Base-by-base conservation (phyloP, 2,888 invertebrate species). In the Acronicta psi region DNA sequence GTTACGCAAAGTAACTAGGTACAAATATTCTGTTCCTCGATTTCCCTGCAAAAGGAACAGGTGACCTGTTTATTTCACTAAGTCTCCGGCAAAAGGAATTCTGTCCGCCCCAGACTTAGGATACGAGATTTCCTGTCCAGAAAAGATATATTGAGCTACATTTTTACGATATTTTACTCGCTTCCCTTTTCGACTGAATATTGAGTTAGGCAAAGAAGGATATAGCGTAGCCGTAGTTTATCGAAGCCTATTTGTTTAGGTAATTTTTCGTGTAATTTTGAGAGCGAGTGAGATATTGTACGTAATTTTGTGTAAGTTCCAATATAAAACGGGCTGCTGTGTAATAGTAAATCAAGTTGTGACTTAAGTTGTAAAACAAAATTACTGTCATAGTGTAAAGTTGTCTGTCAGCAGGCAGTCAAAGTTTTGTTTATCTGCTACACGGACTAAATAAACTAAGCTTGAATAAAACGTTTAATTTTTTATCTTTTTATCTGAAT, bases 91-190 rank as follows among this genome's bases (percentile, higher is more conserved):
- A 59, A 59, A 73, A 61, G 47, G 56, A 59, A 74, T 74, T 63
- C 40, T 46, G 60, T 52, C 38, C 50, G 59, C 61, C 52, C 45
- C 47, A 64, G 40, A 46, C 61, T 53, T 59, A 53, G 61, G 59
- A 77, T 45, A 49, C 52, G 52, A 59, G 61, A 69, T 74, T 62
- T 62, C 49, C 59, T 69, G 49, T 54, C 73, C 65, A 69, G 49
- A 44, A 73, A 73, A 68, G 64, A 77, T 64, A 59, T 73, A 69
- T 69, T 45, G 51, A 40, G 64, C 69, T 40, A 73, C 69, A 76
- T 68, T 69, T 76, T 69, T 49, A 59, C 74, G 58, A 65, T 73
- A 77, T 69, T 76, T 76, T 62, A 62, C 77, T 76, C 51, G 59
- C 59, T 76, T 62, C 52, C 63, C 57, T 73, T 73, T 73, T 76